Evolutionary conservation across 2,113 vertebrate species (phyloP).

Genomic region (Gambusia holbrooki): DNA sequence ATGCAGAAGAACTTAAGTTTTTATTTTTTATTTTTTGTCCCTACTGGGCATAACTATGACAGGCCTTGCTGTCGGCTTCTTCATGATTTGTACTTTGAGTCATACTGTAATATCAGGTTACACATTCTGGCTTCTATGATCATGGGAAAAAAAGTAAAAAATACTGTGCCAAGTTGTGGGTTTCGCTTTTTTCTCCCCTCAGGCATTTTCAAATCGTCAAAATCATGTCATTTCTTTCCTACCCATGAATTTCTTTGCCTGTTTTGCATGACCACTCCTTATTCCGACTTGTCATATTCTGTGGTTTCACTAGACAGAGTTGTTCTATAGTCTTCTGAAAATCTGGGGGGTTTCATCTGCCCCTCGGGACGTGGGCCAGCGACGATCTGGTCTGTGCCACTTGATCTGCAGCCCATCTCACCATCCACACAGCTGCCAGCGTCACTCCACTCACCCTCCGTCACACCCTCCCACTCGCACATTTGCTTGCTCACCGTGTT

Average conservation of each 20-base stretch:
- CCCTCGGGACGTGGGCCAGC: conserved; percentile 30
- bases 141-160: background rate
- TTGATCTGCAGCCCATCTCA: conserved; percentile 56
- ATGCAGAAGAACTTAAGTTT: background rate
- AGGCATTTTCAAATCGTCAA: background rate
- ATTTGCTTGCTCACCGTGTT: conserved; percentile 27
- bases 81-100: background rate
- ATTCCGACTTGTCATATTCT: conserved; percentile 43
- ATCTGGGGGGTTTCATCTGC: conserved; percentile 31
- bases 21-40: conserved; percentile 12
- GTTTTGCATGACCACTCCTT: conserved; percentile 7
- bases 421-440: conserved; percentile 65
- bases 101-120: background rate
- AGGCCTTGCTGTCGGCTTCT: background rate
- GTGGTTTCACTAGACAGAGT: conserved; percentile 32
- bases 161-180: background rate
- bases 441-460: conserved; percentile 59
- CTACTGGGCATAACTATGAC: background rate
- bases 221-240: background rate
- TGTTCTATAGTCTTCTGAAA: conserved; percentile 25
- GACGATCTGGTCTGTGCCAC: conserved; percentile 47
- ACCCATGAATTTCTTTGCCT: background rate
- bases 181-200: background rate
- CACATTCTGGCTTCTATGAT: background rate
- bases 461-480: conserved; percentile 32